phyloP scores from a whole-genome alignment of 2,888 invertebrate species.

The Hydroisotoma schaefferi region DNA sequence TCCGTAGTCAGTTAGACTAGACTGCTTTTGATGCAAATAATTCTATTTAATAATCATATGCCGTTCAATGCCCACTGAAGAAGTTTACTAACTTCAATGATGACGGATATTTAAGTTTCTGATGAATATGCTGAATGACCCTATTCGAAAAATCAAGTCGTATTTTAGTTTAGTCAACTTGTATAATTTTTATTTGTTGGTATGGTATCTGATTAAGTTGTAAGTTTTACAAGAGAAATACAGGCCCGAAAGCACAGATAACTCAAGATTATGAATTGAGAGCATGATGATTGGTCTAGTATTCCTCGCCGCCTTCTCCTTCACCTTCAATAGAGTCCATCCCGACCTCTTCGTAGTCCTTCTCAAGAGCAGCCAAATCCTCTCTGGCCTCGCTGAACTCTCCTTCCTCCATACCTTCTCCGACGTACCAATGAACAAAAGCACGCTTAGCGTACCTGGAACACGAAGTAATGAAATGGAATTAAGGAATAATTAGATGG shows the following conservation, averaged over 20 bases:
- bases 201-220: no score
- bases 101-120: no score
- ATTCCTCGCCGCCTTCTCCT: constrained; percentile 60
- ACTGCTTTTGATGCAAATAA: no score
- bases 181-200: background rate
- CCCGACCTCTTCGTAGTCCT: constrained; percentile 72
- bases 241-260: background rate
- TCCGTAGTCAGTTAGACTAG: no score
- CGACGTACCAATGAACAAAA: constrained; percentile 82
- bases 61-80: no score
- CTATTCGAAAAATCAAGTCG: no score
- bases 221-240: no score
- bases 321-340: constrained; percentile 74
- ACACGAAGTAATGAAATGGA: constrained; percentile 50
- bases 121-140: no score
- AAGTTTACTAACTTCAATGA: no score
- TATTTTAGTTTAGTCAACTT: background rate
- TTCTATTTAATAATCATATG: no score
- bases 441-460: constrained; percentile 84
- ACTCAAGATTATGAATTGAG: background rate
- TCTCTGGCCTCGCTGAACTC: constrained; percentile 79
- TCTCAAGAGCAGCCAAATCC: constrained; percentile 68
- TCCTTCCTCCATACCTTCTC: constrained; percentile 77
- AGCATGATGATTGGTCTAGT: no score
- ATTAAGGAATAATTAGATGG: background rate